These are phyloP conservation scores for Pseudomyrmex gracilis DNA, from an alignment of 1,140 invertebrate genomes.

Conservation along the genomic window DNA sequence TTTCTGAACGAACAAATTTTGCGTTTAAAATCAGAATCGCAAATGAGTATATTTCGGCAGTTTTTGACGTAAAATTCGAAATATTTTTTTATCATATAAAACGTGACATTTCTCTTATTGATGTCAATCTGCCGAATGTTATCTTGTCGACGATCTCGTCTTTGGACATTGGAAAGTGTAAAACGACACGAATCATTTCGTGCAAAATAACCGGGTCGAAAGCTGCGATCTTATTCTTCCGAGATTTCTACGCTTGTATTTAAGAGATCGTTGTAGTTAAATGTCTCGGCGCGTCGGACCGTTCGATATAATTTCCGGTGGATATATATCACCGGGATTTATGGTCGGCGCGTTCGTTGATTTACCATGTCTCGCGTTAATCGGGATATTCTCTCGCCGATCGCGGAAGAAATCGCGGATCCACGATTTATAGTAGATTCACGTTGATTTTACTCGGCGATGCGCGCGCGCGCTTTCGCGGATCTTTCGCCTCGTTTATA, in stretches of 20 bases:
- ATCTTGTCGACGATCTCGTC: not conserved
- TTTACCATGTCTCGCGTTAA: constrained; percentile 53
- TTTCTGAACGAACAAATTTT: not conserved
- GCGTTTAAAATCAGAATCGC: not conserved
- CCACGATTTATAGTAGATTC: constrained; percentile 44
- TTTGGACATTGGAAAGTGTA: not conserved
- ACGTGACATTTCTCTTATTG: not conserved
- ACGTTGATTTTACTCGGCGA: constrained; percentile 44
- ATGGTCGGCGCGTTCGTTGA: constrained; percentile 22
- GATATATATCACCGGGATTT: constrained; percentile 45
- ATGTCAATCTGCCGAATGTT: not conserved
- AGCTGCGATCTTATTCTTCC: not conserved
- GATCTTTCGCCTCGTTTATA: constrained; percentile 17
- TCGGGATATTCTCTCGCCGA: constrained; percentile 45
- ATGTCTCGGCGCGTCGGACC: constrained; percentile 1
- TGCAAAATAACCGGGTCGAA: not conserved
- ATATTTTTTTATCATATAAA: constrained; percentile 1
- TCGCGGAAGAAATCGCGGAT: constrained; percentile 46
- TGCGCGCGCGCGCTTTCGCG: constrained; percentile 22
- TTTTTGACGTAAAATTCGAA: not conserved
- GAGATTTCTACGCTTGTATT: constrained; percentile 4
- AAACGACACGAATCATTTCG: not conserved
- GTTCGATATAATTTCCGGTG: constrained; percentile 49
- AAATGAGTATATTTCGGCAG: no score
- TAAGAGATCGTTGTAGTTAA: not conserved